Conservation (phyloP, 2,888 invertebrate genomes). For the Ophonus ardosiacus region DNA sequence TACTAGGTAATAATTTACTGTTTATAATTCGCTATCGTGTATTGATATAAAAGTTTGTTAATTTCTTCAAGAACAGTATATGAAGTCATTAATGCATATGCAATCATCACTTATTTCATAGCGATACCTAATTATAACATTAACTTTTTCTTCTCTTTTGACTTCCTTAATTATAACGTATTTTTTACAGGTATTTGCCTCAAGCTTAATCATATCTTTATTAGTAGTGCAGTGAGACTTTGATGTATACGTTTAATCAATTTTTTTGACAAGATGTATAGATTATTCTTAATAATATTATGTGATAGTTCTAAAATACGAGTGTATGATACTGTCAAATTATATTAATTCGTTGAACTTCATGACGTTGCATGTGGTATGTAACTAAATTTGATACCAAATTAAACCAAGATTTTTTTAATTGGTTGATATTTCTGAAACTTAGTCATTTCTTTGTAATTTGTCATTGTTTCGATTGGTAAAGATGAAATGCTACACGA, state of each 20-base stretch:
- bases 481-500: no score
- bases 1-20: not conserved
- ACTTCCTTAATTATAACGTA: slow-evolving; percentile 12
- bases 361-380: not conserved
- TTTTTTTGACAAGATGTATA: slow-evolving; percentile 8
- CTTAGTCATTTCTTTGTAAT: no score
- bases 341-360: not conserved
- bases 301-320: not conserved
- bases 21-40: not conserved
- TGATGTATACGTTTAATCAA: slow-evolving; percentile 22
- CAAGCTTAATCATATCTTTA: not conserved
- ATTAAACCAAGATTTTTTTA: not conserved
- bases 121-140: slow-evolving; percentile 24
- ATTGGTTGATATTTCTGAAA: no score
- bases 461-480: no score
- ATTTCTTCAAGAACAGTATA: not conserved
- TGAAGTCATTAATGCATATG: slow-evolving; percentile 23
- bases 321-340: slow-evolving; percentile 25
- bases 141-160: slow-evolving; percentile 19
- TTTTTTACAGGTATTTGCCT: not conserved
- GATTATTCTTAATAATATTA: slow-evolving; percentile 4
- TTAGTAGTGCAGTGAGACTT: not conserved
- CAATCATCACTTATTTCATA: slow-evolving; percentile 11
- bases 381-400: not conserved
- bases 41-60: not conserved